These are phyloP conservation scores for Vulpes lagopus DNA, from an alignment of 2,113 vertebrate species.

Conservation along the genomic window DNA sequence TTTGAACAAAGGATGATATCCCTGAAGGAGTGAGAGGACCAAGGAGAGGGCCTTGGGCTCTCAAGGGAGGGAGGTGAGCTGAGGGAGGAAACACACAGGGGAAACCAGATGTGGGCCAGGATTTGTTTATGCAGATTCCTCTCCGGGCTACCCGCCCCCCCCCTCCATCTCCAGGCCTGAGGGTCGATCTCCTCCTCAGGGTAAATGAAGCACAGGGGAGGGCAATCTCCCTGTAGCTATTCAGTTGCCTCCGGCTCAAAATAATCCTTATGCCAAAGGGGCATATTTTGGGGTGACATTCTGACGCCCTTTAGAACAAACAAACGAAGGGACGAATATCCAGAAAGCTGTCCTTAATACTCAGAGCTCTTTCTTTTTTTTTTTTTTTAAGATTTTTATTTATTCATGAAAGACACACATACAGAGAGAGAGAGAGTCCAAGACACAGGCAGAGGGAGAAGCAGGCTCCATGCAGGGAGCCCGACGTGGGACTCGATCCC, in stretches of 20 bases:
- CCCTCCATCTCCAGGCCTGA: background rate
- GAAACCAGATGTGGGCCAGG: background rate
- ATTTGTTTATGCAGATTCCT: background rate
- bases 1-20: slow-evolving; percentile 23
- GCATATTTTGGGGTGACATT: background rate
- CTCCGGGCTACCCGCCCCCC: background rate
- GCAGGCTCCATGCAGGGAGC: too few relatives aligned
- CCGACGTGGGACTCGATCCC: too few relatives aligned
- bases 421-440: too few relatives aligned
- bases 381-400: too few relatives aligned
- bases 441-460: too few relatives aligned
- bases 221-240: background rate
- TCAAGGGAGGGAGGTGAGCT: background rate
- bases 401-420: too few relatives aligned
- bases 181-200: background rate
- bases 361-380: background rate
- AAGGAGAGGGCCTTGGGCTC: background rate
- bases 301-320: background rate
- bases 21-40: background rate
- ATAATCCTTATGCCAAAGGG: background rate
- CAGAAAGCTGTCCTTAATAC: background rate
- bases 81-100: background rate
- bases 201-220: background rate
- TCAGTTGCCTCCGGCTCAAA: slow-evolving; percentile 31
- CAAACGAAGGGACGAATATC: slow-evolving; percentile 4